Evolutionary conservation across 2,113 vertebrate species (phyloP), one percentile per base, ranked within the genome.

Genomic region (Grammomys dolichurus): DNA sequence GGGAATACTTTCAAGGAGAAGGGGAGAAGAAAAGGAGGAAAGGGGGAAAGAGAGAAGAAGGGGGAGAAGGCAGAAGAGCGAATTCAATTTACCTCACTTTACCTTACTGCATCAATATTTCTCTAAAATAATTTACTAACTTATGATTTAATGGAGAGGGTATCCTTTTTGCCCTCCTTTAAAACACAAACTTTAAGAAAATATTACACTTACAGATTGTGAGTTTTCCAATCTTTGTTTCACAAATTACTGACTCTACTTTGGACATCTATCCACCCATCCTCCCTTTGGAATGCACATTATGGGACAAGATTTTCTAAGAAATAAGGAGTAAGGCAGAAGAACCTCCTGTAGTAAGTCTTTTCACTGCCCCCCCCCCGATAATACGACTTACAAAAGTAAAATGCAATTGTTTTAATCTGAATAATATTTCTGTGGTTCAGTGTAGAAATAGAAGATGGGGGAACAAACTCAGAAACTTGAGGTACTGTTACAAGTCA

Each of bases 101-200:
- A 67, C 43, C 22, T 40, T 40, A 40, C 10, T 46, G 13, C 3
- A 4, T 17, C 7, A 40, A n/a, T 3, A 48, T 80, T 69, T 12
- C 33, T 69, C 40, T 76, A 26, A 91, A 90, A 76, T 58, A 70
- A 91, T 95, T 88, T 93, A 31, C 36, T 3, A 72, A 26, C 67
- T 3, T 26, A 58, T 36, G 81, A 3, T 7, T 7, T 93, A 67
- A 91, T 75, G 48, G 17, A 94, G 54, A 88, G 17, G n/a, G 7
- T 95, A 58, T 91, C 90, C 78, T 85, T 48, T 88, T 46, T 77
- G 22, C 8, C 36, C 14, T 80, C 36, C n/a, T 73, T 69, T 89
- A 58, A 19, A 85, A 76, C 13, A 82, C 28, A 94, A 89, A 96
- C 56, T 97, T 97, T 43, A 82, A 90, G 31, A 87, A 77, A 91